phyloP scores from a whole-genome alignment of 2,113 vertebrate genomes.

The Nothoprocta perdicaria region DNA sequence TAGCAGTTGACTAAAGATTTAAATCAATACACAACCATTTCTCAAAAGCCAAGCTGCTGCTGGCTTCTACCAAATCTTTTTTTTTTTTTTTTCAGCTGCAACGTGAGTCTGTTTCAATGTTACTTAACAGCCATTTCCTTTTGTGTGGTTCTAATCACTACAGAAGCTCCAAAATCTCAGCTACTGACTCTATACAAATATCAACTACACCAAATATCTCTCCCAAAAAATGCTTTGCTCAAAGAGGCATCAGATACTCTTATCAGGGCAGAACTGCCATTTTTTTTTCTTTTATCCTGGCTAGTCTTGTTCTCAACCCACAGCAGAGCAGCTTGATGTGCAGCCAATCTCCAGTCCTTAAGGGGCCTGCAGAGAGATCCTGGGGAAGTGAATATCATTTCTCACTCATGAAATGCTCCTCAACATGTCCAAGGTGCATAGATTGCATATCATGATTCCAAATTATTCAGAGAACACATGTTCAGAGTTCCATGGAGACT shows the following conservation, averaged over 20 bases:
- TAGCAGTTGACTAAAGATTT: neutral
- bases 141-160: neutral
- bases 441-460: neutral
- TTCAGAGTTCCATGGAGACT: neutral
- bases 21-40: neutral
- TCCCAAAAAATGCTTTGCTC: neutral
- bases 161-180: neutral
- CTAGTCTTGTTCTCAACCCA: neutral
- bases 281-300: neutral
- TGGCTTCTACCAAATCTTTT: neutral
- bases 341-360: too few species aligned
- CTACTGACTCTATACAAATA: accelerated
- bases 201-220: neutral
- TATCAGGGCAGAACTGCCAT: neutral
- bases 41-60: neutral
- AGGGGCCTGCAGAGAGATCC: neutral
- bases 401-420: neutral
- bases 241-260: neutral
- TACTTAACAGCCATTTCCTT: neutral
- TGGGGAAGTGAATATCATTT: neutral
- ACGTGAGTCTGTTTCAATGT: neutral
- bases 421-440: neutral
- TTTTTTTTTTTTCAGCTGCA: neutral
- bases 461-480: neutral
- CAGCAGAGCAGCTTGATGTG: neutral